Base-by-base conservation (phyloP, 1,140 invertebrate species). In the Drosophila nasuta region DNA sequence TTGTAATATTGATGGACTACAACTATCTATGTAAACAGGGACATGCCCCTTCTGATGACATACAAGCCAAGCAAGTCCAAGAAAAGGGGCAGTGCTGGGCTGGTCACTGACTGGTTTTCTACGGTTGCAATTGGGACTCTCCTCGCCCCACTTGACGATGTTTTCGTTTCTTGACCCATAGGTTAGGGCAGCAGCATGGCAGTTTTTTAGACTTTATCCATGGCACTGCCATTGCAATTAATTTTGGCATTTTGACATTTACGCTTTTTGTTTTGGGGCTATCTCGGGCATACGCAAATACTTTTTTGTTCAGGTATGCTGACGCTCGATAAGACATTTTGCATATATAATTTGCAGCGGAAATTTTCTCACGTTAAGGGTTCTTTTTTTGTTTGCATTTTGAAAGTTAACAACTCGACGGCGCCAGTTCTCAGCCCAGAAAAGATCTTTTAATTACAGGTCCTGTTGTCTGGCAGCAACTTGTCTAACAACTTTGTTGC, bases 161-260 rank as follows among this genome's bases (percentile, higher is more conserved):
- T 65, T 54, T 59, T 58, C 54, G 68, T 81, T 79, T 68, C 56
- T 70, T 73, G 52, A 71, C 69, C 62, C 65, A 72, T 72, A 79
- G 68, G 71, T 33, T 49, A 74, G 52, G 63, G 75, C 65, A 52
- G 52, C 67, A 54, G 77, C 48, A 62, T 69, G 67, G 69, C 38
- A 59, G 58, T 71, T 72, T 60, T 51, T 62, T 62, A 41, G 35
- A 52, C 74, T 76, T 88, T 88, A 88, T 88, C 85, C 85, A 66
- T 35, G 63, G 62, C 75, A 83, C 85, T 90, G 85, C 86, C 85
- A 88, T 90, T 88, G 86, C 85, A 88, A 88, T 88, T 88, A 90
- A 90, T 88, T 88, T 88, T 90, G 85, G 85, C 85, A 90, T 90
- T 90, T 90, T 88, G 85, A 88, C 85, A 88, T 90, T 88, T 88